These are phyloP conservation scores for Ariolimax columbianus DNA, from an alignment of 2,888 invertebrate genomes.

Conservation along the genomic window DNA sequence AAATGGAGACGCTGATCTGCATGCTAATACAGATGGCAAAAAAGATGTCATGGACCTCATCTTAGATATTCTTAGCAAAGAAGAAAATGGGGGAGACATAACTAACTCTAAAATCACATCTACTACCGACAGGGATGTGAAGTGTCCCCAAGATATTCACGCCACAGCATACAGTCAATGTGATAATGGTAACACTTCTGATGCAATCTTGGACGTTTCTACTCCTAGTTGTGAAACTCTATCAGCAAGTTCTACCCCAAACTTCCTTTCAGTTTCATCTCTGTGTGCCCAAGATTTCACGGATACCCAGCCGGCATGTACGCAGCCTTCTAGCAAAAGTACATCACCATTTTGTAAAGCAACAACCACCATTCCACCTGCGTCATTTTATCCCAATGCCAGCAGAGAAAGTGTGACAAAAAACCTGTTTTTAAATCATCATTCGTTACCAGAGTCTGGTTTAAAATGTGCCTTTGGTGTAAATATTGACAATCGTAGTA, in stretches of 20 bases:
- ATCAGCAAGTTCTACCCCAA: neutral
- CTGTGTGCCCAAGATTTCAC: neutral
- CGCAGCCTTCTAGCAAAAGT: neutral
- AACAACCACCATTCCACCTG: constrained; percentile 2
- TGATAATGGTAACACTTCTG: constrained; percentile 5
- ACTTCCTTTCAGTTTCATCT: neutral
- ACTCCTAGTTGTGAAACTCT: neutral
- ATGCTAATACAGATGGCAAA: neutral
- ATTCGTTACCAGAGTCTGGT: neutral
- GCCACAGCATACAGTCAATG: neutral
- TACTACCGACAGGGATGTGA: neutral
- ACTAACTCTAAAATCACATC: neutral
- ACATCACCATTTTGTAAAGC: neutral
- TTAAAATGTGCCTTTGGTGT: constrained; percentile 14
- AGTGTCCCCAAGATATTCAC: neutral
- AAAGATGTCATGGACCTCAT: neutral
- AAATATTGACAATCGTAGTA: neutral
- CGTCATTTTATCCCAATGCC: constrained; percentile 11
- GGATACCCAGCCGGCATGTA: neutral
- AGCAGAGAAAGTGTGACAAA: constrained; percentile 19
- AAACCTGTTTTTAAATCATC: constrained; percentile 28
- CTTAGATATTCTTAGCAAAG: constrained; percentile 37
- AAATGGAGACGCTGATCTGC: neutral
- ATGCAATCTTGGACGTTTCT: neutral
- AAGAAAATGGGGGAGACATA: neutral